Evolutionary conservation across 2,797 vertebrate species (phyloP), one percentile per base, ranked within the genome.

Genomic region (Coreius guichenoti): DNA sequence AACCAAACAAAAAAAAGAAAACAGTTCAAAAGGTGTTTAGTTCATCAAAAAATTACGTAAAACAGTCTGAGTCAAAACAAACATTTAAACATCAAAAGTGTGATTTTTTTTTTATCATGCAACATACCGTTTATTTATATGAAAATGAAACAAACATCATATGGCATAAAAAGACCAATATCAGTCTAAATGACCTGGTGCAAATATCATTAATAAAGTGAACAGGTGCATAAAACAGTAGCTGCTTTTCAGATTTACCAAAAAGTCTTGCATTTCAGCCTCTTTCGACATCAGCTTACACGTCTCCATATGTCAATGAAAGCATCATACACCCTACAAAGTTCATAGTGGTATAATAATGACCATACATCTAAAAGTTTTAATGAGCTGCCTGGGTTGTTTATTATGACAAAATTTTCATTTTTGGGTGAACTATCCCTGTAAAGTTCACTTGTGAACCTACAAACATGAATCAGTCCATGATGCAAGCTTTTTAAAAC

Each of bases 151-250:
- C 29, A 19, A 63, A 56, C 5, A 68, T 61, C 67, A 26, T 73
- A 69, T 3, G 2, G 2, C 26, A 63, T 63, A 31, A 17, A 23
- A 72, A 33, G 51, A 82, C 54, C 74, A 78, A 82, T 45, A 68
- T 36, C 65, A 68, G 14, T 31, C 74, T 67, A 43, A 43, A 31
- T 33, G 31, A 68, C 11, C 23, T 33, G 82, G 81, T 89, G 75
- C 87, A 90, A 90, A 90, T 86, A 33, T 49, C 12, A 88, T 79
- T 67, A 43, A 67, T 23, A 90, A 90, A 88, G 89, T 87, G 16
- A 87, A 89, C 63, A 43, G 67, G 90, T 93, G 91, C 90, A 91
- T 91, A 88, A 82, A 54, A 89, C 39, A 87, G 16, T 68, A 51
- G 72, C 14, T 85, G 43, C 31, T 39, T 49, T 65, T 45, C 8